A percentile compares a stretch with the other conserved stretches of the same genome.
Conservation (phyloP, 2,888 invertebrate genomes). For the Torymus texanus region DNA sequence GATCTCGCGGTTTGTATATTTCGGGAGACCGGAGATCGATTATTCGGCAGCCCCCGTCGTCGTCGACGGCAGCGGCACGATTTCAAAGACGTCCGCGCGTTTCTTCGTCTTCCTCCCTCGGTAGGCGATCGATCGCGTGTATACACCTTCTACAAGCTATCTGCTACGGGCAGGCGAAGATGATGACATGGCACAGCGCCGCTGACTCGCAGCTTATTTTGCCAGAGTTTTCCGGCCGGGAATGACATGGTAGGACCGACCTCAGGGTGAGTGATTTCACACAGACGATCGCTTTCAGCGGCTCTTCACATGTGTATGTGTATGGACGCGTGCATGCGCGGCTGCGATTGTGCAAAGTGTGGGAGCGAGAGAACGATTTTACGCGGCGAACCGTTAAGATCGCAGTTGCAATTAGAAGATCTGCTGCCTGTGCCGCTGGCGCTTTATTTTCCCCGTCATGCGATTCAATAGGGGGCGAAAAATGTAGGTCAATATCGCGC, state of each 20-base stretch:
- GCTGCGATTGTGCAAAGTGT: too few relatives aligned
- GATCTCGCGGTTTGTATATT: slow-evolving; percentile 30
- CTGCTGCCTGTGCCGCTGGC: not conserved
- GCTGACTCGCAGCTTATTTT: slow-evolving; percentile 6
- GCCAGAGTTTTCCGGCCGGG: slow-evolving; percentile 17
- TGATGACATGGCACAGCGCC: slow-evolving; percentile 19
- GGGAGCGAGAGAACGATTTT: too few relatives aligned
- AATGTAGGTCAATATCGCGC: slow-evolving; percentile 13
- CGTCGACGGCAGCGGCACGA: not conserved
- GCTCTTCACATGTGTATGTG: too few relatives aligned
- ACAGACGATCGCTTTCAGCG: too few relatives aligned
- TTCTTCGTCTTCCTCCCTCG: too few relatives aligned
- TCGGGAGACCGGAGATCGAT: slow-evolving; percentile 32
- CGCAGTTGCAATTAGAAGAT: not conserved
- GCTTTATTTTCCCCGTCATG: not conserved
- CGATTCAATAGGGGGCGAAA: not conserved
- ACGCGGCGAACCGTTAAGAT: too few relatives aligned
- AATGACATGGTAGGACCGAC: slow-evolving; percentile 55
- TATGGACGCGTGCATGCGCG: too few relatives aligned
- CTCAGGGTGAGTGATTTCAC: slow-evolving; percentile 46
- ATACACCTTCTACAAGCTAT: too few relatives aligned
- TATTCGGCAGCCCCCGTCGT: not conserved
- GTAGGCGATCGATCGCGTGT: slow-evolving; percentile 13
- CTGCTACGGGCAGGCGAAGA: too few relatives aligned
- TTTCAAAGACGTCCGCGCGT: not conserved